Conservation (phyloP, 1,140 invertebrate species). For the Zaprionus ornatus region DNA sequence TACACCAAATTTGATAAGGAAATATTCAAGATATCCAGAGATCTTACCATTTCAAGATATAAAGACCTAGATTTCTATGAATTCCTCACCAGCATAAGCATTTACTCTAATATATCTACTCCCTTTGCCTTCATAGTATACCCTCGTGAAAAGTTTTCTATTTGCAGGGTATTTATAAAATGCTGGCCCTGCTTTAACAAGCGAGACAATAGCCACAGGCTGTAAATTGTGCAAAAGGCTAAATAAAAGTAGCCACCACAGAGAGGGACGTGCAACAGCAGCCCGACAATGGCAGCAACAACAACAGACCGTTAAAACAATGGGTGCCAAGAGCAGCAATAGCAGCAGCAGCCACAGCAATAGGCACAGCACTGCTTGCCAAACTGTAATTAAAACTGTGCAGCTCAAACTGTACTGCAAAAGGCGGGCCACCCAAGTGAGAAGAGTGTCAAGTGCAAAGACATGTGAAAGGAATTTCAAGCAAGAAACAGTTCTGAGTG, state of each 20-base stretch:
- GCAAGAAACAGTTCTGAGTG: slow-evolving; percentile 2
- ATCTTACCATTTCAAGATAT: background rate
- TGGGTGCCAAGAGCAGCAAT: slow-evolving; percentile 38
- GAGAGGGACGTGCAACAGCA: slow-evolving; percentile 21
- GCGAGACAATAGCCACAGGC: slow-evolving; percentile 76
- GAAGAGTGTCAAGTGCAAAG: slow-evolving; percentile 74
- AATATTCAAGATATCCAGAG: background rate
- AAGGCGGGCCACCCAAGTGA: slow-evolving; percentile 48
- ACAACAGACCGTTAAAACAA: slow-evolving; percentile 57
- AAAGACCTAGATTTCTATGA: background rate
- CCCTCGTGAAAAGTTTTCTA: background rate
- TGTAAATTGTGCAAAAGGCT: slow-evolving; percentile 59
- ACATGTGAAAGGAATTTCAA: slow-evolving; percentile 63
- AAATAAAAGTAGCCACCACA: slow-evolving; percentile 48
- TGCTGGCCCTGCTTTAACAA: slow-evolving; percentile 64
- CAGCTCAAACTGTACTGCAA: slow-evolving; percentile 49
- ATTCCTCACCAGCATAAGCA: background rate
- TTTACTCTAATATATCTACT: background rate
- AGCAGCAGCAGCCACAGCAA: slow-evolving; percentile 13
- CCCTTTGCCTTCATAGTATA: background rate
- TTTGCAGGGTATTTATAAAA: slow-evolving; percentile 37
- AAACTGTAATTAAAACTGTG: slow-evolving; percentile 76
- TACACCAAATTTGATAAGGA: background rate
- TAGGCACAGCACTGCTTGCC: slow-evolving; percentile 18
- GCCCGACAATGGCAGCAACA: slow-evolving; percentile 28